Base-by-base conservation (phyloP, 2,888 invertebrate genomes). In the Pammene fasciana region DNA sequence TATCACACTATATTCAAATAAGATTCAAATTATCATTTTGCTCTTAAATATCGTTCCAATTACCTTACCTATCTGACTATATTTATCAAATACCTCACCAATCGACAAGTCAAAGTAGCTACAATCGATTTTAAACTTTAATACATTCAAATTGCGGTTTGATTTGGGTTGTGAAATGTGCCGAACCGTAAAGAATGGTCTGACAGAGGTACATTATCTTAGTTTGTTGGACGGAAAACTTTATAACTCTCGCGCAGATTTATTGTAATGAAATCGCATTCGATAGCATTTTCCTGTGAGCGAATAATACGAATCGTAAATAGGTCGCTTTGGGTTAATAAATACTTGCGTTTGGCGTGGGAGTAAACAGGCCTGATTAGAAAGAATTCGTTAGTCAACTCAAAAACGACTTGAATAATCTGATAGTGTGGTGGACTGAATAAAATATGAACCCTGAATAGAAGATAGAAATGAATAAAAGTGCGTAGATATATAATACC, bases 251-350 rank as follows among this genome's bases (percentile, higher is more conserved):
- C 76, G 74, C 76, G 70, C 73, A 74, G 76, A 90, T 90, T 89
- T 90, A 90, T 90, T 83, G 82, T 85, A 88, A 87, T 87, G 86
- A 88, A 89, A 87, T 85, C 82, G 84, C 83, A 85, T 78, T 82
- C 84, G 84, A 87, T 85, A 86, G 82, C 80, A 81, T 86, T 87
- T 86, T 83, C 82, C 79, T 84, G 82, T 82, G 84, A 84, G 86
- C 85, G 85, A 86, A 83, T 83, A 80, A 79, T 80, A 78, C 76
- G 74, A 80, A 82, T 87, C 86, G 86, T 88, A 87, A 87, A 87
- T 85, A 84, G 79, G 82, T 79, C 75, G 77, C 74, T 82, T 83
- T 76, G 76, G 72, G 79, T 82, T 82, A 80, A 85, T 86, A 85
- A 85, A 83, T 86, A 82, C 79, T 78, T 74, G 73, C 73, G 74